Evolutionary conservation across 2,888 invertebrate species (phyloP), one percentile per base, ranked within the genome.

Genomic region (Taenaris catops): DNA sequence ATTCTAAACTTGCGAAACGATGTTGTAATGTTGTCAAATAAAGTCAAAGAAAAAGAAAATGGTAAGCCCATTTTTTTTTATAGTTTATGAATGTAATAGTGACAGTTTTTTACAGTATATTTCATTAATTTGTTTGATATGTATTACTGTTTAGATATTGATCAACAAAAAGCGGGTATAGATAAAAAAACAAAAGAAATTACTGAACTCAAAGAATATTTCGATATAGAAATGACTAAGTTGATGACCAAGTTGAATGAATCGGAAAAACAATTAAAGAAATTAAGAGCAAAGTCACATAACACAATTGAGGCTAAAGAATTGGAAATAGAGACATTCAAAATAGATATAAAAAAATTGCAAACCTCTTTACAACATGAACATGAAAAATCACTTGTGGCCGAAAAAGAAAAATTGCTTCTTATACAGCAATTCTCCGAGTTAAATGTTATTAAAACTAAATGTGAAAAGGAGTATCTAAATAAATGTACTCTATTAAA

Each of bases 401-500:
- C 51, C 7, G 34, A 55, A 33, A 50, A 43, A 19, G 66, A 64
- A 23, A 65, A 55, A 34, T 41, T 51, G 3, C 35, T 37, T 2
- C 42, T 67, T 25, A 18, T 34, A 1, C 38, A 54, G 8, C 58
- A 60, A 33, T 38, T 71, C 3, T 33, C 45, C 18, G 53, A 60
- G 38, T 55, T 59, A 32, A 44, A 48, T 7, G 17, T 39, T 9
- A 49, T 45, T 21, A 65, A 51, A 44, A 55, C 46, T 18, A 53
- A 56, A 33, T 45, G 58, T 23, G 60, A 67, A 52, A 54, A 56
- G 12, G 61, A 64, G 32, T 65, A 60, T 50, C 49, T 58, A 38
- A 56, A 50, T 34, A 58, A 58, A 34, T 62, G 53, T 46, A 28
- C 25, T 7, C 35, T 44, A 12, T 24, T 63, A 11, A 55, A 59